phyloP scores from a whole-genome alignment of 2,888 invertebrate species.

The Metopia argyrocephala region DNA sequence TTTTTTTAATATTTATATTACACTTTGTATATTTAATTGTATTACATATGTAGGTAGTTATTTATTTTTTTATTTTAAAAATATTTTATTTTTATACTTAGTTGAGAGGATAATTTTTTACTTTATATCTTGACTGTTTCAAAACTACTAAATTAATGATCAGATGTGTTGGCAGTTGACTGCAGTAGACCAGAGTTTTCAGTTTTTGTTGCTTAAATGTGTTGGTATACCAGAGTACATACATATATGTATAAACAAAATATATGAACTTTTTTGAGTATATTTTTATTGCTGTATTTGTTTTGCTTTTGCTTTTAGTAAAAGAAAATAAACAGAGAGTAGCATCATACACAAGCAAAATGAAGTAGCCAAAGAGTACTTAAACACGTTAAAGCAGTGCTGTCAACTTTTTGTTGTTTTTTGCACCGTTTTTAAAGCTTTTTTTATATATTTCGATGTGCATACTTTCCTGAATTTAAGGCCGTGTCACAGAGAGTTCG shows the following conservation, averaged over 20 bases:
- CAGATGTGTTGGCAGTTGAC: constrained; percentile 54
- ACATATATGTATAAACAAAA: neutral
- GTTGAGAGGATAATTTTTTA: constrained; percentile 10
- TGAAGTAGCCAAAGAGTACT: no score
- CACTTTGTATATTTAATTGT: neutral
- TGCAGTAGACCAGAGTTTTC: constrained; percentile 53
- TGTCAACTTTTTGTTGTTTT: no score
- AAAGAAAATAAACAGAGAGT: no score
- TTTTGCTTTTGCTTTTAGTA: no score
- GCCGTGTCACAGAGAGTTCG: no score
- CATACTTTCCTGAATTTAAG: no score
- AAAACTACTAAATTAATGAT: constrained; percentile 62
- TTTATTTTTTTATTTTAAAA: neutral
- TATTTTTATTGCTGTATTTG: no score
- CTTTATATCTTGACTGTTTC: constrained; percentile 58
- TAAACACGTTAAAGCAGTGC: no score
- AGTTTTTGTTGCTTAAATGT: neutral
- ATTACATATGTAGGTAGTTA: constrained; percentile 8
- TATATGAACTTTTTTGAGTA: neutral
- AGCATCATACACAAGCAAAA: no score
- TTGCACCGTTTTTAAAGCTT: no score
- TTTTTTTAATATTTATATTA: neutral
- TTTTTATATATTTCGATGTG: no score
- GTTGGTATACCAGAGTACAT: no score
- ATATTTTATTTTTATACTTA: constrained; percentile 26